Evolutionary conservation across 2,797 vertebrate genomes (phyloP).

Genomic region (Pantherophis vulpinus): DNA sequence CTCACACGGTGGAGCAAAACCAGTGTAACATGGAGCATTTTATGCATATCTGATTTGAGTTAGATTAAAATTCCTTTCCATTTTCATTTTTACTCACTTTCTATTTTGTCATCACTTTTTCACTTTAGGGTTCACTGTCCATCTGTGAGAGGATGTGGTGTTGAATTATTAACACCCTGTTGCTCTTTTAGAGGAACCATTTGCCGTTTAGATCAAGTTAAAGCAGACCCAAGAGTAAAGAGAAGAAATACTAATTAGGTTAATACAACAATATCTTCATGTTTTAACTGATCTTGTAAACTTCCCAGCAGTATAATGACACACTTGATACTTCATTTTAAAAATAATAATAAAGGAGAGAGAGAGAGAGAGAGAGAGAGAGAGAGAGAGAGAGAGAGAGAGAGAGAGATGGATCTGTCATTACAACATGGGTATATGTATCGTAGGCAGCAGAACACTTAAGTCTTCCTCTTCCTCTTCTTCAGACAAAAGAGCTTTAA

Average conservation of each 20-base stretch:
- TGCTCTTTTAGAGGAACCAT: constrained; percentile 40
- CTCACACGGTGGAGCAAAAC: not conserved
- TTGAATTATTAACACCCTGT: constrained; percentile 45
- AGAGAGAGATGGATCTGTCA: not conserved
- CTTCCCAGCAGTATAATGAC: constrained; percentile 28
- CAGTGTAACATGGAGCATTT: not conserved
- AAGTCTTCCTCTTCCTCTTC: constrained; percentile 28
- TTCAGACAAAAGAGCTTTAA: constrained; percentile 37
- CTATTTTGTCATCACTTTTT: constrained; percentile 37
- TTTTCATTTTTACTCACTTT: constrained; percentile 3
- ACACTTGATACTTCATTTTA: constrained; percentile 38
- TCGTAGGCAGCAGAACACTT: not conserved
- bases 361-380: not conserved
- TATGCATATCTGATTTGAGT: not conserved
- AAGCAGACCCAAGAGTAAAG: constrained; percentile 15
- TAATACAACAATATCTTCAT: constrained; percentile 47
- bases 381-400: not conserved
- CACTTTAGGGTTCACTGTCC: constrained; percentile 9
- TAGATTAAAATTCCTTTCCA: not conserved
- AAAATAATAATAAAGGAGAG: not conserved
- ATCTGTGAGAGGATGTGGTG: not conserved
- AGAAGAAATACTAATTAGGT: constrained; percentile 47
- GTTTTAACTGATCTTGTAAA: constrained; percentile 16
- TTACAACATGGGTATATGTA: constrained; percentile 20
- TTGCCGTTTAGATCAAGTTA: constrained; percentile 36